Evolutionary conservation across 1,140 invertebrate genomes (phyloP).

Genomic region (Plectrocnemia conspersa): DNA sequence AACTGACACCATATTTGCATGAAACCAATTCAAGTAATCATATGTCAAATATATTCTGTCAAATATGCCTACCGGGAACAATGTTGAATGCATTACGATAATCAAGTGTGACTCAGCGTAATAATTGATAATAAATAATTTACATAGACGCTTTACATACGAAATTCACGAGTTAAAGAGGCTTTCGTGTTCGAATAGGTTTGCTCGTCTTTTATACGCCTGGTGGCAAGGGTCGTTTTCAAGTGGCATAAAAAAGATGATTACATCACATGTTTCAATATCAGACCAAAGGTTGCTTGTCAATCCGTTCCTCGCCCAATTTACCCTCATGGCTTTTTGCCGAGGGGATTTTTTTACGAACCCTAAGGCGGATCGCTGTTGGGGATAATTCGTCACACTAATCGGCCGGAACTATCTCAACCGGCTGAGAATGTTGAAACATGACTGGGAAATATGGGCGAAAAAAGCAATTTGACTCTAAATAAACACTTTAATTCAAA

Average conservation of each 20-base stretch:
- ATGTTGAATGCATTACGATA: neutral
- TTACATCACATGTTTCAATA: constrained; percentile 31
- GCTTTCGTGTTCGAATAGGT: too few species aligned
- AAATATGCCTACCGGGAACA: too few species aligned
- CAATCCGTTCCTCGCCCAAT: constrained; percentile 27
- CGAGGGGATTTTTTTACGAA: constrained; percentile 13
- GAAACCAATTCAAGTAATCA: too few species aligned
- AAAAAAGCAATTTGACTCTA: too few species aligned
- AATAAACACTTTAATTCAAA: too few species aligned
- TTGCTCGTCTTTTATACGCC: too few species aligned
- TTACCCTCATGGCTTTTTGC: constrained; percentile 29
- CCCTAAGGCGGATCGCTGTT: constrained; percentile 6
- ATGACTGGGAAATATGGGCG: constrained; percentile 24
- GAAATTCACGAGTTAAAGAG: neutral
- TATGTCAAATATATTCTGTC: too few species aligned
- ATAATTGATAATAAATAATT: neutral
- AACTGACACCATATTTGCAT: too few species aligned
- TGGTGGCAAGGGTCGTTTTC: neutral
- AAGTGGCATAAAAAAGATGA: constrained; percentile 25
- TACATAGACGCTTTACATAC: neutral
- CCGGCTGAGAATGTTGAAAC: constrained; percentile 21
- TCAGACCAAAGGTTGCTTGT: constrained; percentile 23
- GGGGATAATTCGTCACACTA: constrained; percentile 22
- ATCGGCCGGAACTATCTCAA: constrained; percentile 24
- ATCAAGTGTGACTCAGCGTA: neutral